Percentiles rank a stretch among this genome's conserved stretches.
These are phyloP conservation scores for Datnioides undecimradiatus DNA, from an alignment of 2,113 vertebrate genomes.

Conservation along the genomic window DNA sequence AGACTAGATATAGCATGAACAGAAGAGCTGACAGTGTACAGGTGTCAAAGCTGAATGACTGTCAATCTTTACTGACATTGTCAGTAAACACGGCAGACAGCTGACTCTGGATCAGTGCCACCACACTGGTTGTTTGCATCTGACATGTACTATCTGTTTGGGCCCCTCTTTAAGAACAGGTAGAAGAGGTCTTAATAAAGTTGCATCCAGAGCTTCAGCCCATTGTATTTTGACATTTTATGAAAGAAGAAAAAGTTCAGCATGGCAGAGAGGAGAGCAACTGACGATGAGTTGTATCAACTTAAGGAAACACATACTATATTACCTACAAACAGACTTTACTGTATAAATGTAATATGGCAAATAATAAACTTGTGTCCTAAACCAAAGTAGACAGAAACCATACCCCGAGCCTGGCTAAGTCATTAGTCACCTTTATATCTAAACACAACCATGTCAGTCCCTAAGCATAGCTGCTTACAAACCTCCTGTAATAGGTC, in stretches of 20 bases:
- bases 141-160: background rate
- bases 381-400: slow-evolving; percentile 1
- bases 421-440: background rate
- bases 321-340: background rate
- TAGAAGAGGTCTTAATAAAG: background rate
- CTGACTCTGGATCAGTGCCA: too few relatives aligned
- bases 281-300: background rate
- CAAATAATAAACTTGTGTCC: background rate
- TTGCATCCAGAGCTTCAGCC: background rate
- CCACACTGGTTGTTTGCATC: background rate
- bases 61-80: background rate
- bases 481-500: background rate
- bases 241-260: background rate
- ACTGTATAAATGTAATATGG: background rate
- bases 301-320: background rate
- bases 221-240: background rate
- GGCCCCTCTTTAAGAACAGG: background rate
- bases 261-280: background rate
- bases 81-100: background rate
- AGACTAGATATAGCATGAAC: background rate
- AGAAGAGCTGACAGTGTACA: background rate
- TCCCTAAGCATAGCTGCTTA: background rate
- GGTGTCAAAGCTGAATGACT: background rate
- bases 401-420: background rate
- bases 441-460: background rate